Evolutionary conservation across 2,888 invertebrate genomes (phyloP).

Genomic region (Neuroscelio doddi): DNA sequence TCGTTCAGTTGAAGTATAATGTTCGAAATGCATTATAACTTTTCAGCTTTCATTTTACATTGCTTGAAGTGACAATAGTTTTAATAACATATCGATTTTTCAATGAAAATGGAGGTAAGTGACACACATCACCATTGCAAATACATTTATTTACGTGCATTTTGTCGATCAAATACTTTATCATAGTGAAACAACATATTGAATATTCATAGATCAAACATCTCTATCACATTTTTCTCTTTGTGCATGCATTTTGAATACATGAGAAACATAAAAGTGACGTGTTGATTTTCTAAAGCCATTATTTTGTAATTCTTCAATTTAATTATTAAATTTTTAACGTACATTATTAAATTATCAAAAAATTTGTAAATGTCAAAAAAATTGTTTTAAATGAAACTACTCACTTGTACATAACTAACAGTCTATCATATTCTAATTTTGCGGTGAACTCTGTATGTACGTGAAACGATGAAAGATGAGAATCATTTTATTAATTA

Average conservation of each 20-base stretch:
- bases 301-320: no score
- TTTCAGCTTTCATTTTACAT: constrained; percentile 29
- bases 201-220: constrained; percentile 38
- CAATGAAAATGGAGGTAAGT: constrained; percentile 26
- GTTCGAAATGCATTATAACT: constrained; percentile 31
- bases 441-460: no score
- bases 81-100: constrained; percentile 47
- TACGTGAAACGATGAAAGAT: no score
- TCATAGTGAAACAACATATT: constrained; percentile 37
- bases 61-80: constrained; percentile 38
- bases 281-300: no score
- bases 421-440: no score
- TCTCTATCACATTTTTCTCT: constrained; percentile 32
- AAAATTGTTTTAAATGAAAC: no score
- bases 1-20: constrained; percentile 19
- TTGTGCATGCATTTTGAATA: constrained; percentile 25
- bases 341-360: no score
- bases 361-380: no score
- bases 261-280: no score
- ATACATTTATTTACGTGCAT: constrained; percentile 30
- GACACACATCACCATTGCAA: constrained; percentile 28
- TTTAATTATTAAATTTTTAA: no score
- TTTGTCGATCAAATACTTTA: constrained; percentile 40
- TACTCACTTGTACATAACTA: no score
- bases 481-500: no score